Conservation (phyloP, 2,888 invertebrate genomes). For the Drosophila robusta region DNA sequence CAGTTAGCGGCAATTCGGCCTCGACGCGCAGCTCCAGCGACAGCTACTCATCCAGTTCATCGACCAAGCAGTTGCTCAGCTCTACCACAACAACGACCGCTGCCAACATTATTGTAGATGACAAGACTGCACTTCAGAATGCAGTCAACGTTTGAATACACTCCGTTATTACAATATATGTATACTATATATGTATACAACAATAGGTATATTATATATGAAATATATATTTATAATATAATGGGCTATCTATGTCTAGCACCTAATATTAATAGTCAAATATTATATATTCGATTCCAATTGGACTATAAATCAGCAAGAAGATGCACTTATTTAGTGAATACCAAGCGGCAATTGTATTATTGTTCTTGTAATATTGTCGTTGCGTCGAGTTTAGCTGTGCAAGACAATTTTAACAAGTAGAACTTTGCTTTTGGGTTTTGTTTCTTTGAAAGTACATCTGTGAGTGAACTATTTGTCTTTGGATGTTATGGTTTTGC, state of each 20-base stretch:
- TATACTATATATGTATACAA: slow-evolving; percentile 8
- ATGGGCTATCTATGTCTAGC: slow-evolving; percentile 1
- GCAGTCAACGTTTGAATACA: slow-evolving; percentile 82
- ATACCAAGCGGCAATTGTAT: too few relatives aligned
- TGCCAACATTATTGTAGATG: slow-evolving; percentile 83
- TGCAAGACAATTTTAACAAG: too few relatives aligned
- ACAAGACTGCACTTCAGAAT: slow-evolving; percentile 83
- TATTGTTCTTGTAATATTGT: too few relatives aligned
- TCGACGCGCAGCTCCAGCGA: slow-evolving; percentile 90
- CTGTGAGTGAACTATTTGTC: too few relatives aligned
- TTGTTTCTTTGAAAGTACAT: too few relatives aligned
- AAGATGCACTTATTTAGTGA: too few relatives aligned
- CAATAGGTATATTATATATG: neutral
- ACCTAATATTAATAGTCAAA: neutral
- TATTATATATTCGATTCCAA: too few relatives aligned
- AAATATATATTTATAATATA: neutral
- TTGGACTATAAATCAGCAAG: too few relatives aligned
- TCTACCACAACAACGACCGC: slow-evolving; percentile 84
- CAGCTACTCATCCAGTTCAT: slow-evolving; percentile 93
- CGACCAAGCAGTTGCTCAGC: slow-evolving; percentile 90
- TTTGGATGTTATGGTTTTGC: too few relatives aligned
- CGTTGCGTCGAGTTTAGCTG: too few relatives aligned
- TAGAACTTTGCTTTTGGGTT: too few relatives aligned
- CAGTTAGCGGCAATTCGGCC: slow-evolving; percentile 86
- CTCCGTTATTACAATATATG: slow-evolving; percentile 4